Evolutionary conservation across 2,797 vertebrate species (phyloP).

Genomic region (Eospalax fontanierii): DNA sequence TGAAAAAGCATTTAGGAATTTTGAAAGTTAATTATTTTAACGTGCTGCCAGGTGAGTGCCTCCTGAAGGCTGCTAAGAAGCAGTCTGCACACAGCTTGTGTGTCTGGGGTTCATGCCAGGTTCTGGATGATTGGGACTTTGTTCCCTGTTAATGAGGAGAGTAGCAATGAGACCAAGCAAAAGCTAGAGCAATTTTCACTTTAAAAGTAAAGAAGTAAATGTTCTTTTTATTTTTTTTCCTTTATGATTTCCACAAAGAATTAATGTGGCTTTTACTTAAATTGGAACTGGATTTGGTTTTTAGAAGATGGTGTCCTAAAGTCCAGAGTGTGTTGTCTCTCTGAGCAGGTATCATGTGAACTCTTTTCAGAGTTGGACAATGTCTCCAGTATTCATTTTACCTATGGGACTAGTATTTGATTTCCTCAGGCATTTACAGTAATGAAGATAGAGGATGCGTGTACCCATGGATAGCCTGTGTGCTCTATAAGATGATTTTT

Average conservation of each 20-base stretch:
- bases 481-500: slow-evolving; percentile 60
- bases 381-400: slow-evolving; percentile 55
- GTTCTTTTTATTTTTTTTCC: too few species aligned
- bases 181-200: slow-evolving; percentile 30
- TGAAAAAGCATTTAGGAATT: slow-evolving; percentile 66
- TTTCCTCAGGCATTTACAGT: slow-evolving; percentile 35
- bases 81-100: neutral
- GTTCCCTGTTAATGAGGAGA: slow-evolving; percentile 43
- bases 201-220: slow-evolving; percentile 70
- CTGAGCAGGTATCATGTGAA: slow-evolving; percentile 1
- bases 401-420: slow-evolving; percentile 49
- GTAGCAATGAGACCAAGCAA: slow-evolving; percentile 50
- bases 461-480: slow-evolving; percentile 31
- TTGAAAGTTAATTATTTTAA: slow-evolving; percentile 75
- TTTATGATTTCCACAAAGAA: slow-evolving; percentile 22
- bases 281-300: neutral
- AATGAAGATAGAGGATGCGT: neutral
- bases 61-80: slow-evolving; percentile 63
- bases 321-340: neutral
- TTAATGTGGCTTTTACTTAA: slow-evolving; percentile 56
- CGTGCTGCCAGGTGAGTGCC: slow-evolving; percentile 56
- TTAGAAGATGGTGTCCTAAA: slow-evolving; percentile 10
- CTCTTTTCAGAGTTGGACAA: slow-evolving; percentile 53
- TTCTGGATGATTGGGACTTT: slow-evolving; percentile 14
- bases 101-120: slow-evolving; percentile 29